Conservation (phyloP, 1,140 invertebrate species). For the Eulimnadia texana region DNA sequence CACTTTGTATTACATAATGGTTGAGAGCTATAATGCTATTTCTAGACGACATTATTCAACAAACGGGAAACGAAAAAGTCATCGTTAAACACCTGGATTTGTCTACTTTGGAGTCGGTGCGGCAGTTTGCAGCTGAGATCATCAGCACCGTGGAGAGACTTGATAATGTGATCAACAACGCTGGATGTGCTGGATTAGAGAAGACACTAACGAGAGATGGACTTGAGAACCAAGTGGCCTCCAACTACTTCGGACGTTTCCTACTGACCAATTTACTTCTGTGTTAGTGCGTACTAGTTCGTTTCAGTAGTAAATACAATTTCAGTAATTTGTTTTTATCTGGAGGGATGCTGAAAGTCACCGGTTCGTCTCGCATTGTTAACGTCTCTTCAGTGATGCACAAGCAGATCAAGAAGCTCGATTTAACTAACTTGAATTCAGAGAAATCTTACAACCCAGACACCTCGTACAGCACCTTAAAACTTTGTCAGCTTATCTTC, state of each 20-base stretch:
- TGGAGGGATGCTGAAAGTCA: constrained; percentile 34
- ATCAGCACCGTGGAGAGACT: constrained; percentile 46
- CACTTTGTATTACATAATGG: no score
- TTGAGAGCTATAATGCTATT: no score
- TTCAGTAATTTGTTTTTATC: no score
- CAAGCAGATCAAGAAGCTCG: constrained; percentile 29
- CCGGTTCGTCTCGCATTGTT: constrained; percentile 33
- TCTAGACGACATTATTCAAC: constrained; percentile 40
- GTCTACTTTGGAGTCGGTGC: constrained; percentile 50
- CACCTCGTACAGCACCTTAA: constrained; percentile 35
- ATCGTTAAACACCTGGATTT: constrained; percentile 50
- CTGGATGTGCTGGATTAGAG: constrained; percentile 47
- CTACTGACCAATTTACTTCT: constrained; percentile 45
- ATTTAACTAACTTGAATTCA: constrained; percentile 30
- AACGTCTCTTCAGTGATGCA: constrained; percentile 37
- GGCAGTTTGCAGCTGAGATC: constrained; percentile 52
- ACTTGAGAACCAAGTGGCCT: constrained; percentile 68
- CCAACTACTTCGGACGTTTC: constrained; percentile 52
- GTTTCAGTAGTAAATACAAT: no score
- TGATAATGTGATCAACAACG: constrained; percentile 71
- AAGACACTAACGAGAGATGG: constrained; percentile 51
- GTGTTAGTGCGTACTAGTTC: no score
- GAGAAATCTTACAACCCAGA: constrained; percentile 20
- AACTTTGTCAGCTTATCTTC: no score
- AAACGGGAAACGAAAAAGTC: constrained; percentile 43